A percentile compares a stretch with the other conserved stretches of the same genome.
Evolutionary conservation across 1,140 invertebrate species (phyloP).

Genomic region (Oscheius sp.): DNA sequence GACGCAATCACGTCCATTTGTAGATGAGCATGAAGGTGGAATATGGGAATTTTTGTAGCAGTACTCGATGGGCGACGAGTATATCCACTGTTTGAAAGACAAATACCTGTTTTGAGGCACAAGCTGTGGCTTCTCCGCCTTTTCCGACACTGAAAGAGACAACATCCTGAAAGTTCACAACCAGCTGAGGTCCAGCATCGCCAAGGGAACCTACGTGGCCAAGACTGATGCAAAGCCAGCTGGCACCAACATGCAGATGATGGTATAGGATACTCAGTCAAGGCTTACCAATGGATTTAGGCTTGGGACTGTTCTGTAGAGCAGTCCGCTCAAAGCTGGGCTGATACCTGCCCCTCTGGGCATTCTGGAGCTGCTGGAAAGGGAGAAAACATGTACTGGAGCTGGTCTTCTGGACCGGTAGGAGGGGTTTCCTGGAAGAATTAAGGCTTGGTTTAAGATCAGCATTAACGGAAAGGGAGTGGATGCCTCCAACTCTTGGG

Average conservation of each 20-base stretch:
- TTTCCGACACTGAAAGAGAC: neutral
- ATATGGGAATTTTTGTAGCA: no score
- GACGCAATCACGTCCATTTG: no score
- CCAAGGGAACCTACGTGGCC: conserved; percentile 7
- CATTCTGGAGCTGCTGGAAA: no score
- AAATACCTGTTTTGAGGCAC: no score
- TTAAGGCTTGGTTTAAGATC: neutral
- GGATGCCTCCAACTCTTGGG: conserved; percentile 5
- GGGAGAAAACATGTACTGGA: conserved; percentile 10
- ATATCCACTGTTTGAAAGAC: no score
- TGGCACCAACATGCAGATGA: conserved; percentile 5
- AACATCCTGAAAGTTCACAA: conserved; percentile 7
- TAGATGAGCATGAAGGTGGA: no score
- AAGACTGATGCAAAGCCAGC: neutral
- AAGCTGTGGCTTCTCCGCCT: no score
- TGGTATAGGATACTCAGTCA: conserved; percentile 17
- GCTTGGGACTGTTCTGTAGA: no score
- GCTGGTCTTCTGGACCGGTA: neutral
- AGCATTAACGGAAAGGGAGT: neutral
- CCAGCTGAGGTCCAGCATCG: conserved; percentile 13
- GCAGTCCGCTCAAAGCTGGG: no score
- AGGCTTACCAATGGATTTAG: no score
- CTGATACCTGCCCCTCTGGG: no score
- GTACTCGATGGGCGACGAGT: no score
- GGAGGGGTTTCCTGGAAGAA: neutral